Conservation (phyloP, 35 echinoderm and acorn worm genomes). For the Heliocidaris erythrogramma region DNA sequence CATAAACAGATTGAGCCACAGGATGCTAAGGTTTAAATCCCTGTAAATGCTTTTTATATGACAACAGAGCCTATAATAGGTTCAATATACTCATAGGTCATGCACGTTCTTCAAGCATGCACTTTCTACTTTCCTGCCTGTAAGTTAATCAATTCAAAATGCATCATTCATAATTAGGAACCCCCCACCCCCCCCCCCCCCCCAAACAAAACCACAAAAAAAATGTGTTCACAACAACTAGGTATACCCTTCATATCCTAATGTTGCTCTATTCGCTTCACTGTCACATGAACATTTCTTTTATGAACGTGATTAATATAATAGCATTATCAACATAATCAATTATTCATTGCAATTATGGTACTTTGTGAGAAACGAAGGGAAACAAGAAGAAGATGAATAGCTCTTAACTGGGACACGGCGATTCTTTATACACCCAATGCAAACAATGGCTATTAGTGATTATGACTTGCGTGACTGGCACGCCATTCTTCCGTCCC, state of each 20-base stretch:
- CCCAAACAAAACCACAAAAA: neutral
- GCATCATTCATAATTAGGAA: neutral
- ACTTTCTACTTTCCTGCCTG: neutral
- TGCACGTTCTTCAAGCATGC: neutral
- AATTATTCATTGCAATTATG: neutral
- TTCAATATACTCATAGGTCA: neutral
- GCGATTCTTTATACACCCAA: neutral
- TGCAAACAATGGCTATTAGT: conserved; percentile 4
- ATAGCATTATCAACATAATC: conserved; percentile 18
- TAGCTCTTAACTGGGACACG: neutral
- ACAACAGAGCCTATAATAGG: neutral
- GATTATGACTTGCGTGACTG: neutral
- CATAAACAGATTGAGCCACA: neutral
- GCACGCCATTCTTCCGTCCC: neutral
- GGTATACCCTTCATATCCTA: neutral
- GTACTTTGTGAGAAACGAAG: neutral
- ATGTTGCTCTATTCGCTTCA: neutral
- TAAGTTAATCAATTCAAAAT: neutral
- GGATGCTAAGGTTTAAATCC: neutral
- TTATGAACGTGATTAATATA: neutral
- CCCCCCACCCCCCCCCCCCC: neutral
- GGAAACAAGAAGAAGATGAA: neutral
- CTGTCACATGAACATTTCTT: neutral
- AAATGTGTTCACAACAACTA: neutral
- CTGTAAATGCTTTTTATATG: neutral